Conservation (phyloP, 2,888 invertebrate species). For the Osmoderma eremita region DNA sequence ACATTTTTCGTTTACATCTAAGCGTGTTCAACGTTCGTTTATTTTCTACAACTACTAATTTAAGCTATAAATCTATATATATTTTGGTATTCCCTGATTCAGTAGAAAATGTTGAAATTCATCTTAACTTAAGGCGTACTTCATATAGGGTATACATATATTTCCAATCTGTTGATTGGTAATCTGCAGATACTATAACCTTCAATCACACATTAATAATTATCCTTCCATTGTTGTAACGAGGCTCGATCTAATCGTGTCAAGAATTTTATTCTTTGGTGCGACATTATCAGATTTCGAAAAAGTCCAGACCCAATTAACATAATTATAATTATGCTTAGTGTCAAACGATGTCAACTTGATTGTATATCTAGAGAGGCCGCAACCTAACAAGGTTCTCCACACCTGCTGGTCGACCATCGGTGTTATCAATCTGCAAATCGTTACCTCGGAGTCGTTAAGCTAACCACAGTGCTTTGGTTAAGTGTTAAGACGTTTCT, state of each 20-base stretch:
- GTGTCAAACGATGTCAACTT: conserved; percentile 50
- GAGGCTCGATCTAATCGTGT: conserved; percentile 22
- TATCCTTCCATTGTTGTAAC: conserved; percentile 30
- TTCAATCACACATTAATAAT: conserved; percentile 14
- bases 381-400: conserved; percentile 52
- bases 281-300: conserved; percentile 47
- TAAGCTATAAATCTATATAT: too few species aligned
- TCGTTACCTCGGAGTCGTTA: conserved; percentile 50
- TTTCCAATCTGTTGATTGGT: too few species aligned
- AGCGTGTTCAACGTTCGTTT: too few species aligned
- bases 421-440: conserved; percentile 52
- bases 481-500: conserved; percentile 47
- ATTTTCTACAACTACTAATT: too few species aligned
- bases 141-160: too few species aligned
- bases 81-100: too few species aligned
- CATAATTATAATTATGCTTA: conserved; percentile 54
- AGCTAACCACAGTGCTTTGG: conserved; percentile 48
- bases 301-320: conserved; percentile 51
- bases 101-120: too few species aligned
- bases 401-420: conserved; percentile 50
- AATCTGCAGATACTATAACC: not conserved
- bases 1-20: too few species aligned
- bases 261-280: conserved; percentile 34
- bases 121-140: too few species aligned
- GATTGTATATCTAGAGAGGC: conserved; percentile 51